Conservation (phyloP, 2,888 invertebrate genomes). For the Drosophila anomalipes region DNA sequence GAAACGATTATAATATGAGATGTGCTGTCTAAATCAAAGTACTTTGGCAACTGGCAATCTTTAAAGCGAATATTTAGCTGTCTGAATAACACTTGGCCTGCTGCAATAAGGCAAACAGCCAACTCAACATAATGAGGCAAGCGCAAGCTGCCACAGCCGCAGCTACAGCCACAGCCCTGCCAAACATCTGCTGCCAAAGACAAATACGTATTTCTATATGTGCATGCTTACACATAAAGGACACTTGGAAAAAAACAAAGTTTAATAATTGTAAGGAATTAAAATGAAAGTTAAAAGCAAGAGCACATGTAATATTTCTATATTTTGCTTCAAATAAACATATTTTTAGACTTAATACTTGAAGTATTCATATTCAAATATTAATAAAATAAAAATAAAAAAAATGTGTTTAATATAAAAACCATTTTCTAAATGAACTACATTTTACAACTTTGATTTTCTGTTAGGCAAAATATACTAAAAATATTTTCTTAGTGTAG, state of each 20-base stretch:
- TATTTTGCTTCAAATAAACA: neutral
- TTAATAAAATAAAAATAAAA: neutral
- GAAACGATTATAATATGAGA: conserved; percentile 19
- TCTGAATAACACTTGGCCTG: conserved; percentile 21
- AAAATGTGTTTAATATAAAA: neutral
- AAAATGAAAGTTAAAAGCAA: neutral
- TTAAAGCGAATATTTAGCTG: conserved; percentile 35
- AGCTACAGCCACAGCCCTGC: conserved; percentile 52
- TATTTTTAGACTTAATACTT: neutral
- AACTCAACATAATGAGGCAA: conserved; percentile 67
- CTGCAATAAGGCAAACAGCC: conserved; percentile 42
- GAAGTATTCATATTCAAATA: neutral
- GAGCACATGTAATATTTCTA: neutral
- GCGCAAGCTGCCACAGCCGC: conserved; percentile 38
- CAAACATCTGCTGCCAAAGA: conserved; percentile 63
- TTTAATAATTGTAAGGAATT: neutral
- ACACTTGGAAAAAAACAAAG: neutral
- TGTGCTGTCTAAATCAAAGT: conserved; percentile 26
- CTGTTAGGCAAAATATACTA: neutral
- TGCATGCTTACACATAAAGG: neutral
- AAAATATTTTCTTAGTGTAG: conserved; percentile 1
- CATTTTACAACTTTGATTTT: neutral
- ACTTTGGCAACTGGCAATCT: conserved; percentile 7
- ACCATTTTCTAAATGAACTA: neutral
- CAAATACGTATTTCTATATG: conserved; percentile 27